A percentile compares a stretch with the other conserved stretches of the same genome.
Conservation (phyloP, 1,140 invertebrate genomes). For the Platyura marginata region DNA sequence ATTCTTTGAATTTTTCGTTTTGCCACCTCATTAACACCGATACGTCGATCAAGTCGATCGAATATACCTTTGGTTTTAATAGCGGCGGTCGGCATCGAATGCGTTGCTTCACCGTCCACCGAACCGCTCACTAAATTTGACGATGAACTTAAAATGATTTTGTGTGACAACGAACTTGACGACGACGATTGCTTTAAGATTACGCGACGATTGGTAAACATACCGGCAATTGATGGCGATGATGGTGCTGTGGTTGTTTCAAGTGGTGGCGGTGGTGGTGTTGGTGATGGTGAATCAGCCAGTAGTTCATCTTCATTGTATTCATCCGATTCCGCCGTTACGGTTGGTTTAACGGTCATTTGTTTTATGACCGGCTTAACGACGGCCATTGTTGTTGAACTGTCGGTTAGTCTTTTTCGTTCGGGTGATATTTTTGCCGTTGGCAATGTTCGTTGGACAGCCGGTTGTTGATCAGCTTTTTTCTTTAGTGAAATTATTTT, state of each 20-base stretch:
- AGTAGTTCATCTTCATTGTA: constrained; percentile 4
- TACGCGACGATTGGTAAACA: constrained; percentile 15
- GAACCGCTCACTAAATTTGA: not conserved
- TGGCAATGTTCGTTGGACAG: constrained; percentile 17
- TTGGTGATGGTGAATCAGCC: constrained; percentile 3
- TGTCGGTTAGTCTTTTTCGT: not conserved
- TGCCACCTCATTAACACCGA: constrained; percentile 2
- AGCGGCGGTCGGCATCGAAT: not conserved
- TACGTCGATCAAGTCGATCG: constrained; percentile 2
- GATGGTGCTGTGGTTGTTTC: constrained; percentile 5
- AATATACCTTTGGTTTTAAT: constrained; percentile 4
- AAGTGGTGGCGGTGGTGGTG: constrained; percentile 4
- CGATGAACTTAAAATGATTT: not conserved
- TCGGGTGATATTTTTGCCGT: constrained; percentile 14
- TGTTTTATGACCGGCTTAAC: constrained; percentile 7
- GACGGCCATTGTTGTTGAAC: constrained; percentile 3
- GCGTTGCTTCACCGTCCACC: constrained; percentile 1
- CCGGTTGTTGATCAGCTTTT: constrained; percentile 14
- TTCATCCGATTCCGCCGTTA: not conserved
- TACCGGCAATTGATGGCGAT: not conserved
- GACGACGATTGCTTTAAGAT: constrained; percentile 10
- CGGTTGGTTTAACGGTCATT: constrained; percentile 3
- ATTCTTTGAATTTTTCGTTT: constrained; percentile 4
- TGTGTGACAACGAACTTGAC: not conserved
- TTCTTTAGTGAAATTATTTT: constrained; percentile 23